A percentile compares a stretch with the other conserved stretches of the same genome.
These are phyloP conservation scores for Cetoscarus ocellatus DNA, from an alignment of 2,797 vertebrate genomes.

Conservation along the genomic window DNA sequence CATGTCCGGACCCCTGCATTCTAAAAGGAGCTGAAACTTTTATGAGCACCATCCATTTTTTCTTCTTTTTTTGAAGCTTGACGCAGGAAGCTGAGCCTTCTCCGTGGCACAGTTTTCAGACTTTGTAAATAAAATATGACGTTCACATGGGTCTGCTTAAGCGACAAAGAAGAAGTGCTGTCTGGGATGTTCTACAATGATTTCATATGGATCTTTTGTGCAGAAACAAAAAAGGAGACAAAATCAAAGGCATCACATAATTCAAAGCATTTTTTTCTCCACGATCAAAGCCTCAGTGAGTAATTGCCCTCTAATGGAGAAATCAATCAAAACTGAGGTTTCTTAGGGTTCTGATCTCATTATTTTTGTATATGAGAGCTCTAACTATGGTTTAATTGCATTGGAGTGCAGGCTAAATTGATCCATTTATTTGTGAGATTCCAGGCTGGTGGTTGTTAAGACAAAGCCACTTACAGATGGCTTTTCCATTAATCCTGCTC, in stretches of 20 bases:
- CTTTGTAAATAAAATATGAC: conserved; percentile 78
- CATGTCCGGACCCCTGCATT: conserved; percentile 63
- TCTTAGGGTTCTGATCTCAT: conserved; percentile 51
- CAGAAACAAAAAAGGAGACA: conserved; percentile 11
- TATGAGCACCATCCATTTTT: conserved; percentile 75
- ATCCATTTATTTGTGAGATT: conserved; percentile 61
- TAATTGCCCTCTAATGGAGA: conserved; percentile 18
- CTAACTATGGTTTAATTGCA: conserved; percentile 56
- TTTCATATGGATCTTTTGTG: conserved; percentile 61
- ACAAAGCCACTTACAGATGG: conserved; percentile 52
- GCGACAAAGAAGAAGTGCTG: conserved; percentile 71
- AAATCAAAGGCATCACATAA: conserved; percentile 52
- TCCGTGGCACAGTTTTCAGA: conserved; percentile 78
- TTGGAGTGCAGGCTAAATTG: conserved; percentile 35
- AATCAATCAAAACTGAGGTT: conserved; percentile 51
- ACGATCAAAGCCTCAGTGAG: conserved; percentile 34
- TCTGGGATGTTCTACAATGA: conserved; percentile 69
- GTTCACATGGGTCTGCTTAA: conserved; percentile 78
- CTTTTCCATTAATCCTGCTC: conserved; percentile 55
- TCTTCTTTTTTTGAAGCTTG: conserved; percentile 48
- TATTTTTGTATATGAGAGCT: conserved; percentile 52
- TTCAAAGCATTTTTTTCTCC: conserved; percentile 43
- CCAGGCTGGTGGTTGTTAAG: conserved; percentile 46
- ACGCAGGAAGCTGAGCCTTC: conserved; percentile 63
- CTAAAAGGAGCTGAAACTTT: conserved; percentile 77